Conservation (phyloP, 2,113 vertebrate species). For the Stigmatopora nigra region DNA sequence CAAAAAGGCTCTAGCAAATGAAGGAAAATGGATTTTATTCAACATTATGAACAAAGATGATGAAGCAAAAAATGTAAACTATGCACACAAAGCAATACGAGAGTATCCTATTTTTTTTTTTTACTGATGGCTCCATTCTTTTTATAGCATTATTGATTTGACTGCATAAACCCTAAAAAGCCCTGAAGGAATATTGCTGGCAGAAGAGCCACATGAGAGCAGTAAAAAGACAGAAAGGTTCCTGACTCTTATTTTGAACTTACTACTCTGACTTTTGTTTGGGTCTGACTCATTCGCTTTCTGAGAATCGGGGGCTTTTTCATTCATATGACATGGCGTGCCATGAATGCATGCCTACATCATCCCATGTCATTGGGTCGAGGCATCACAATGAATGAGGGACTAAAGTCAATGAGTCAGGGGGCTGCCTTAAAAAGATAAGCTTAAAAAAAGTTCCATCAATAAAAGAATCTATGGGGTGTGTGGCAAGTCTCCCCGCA, state of each 20-base stretch:
- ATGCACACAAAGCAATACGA: slow-evolving; percentile 8
- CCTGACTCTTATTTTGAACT: slow-evolving; percentile 3
- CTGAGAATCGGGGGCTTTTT: background rate
- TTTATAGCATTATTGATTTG: slow-evolving; percentile 41
- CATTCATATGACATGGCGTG: background rate
- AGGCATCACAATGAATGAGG: background rate
- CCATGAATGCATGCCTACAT: background rate
- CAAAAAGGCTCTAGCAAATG: slow-evolving; percentile 9
- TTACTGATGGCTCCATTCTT: slow-evolving; percentile 17
- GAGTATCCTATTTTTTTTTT: slow-evolving; percentile 17
- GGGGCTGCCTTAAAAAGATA: slow-evolving; percentile 11
- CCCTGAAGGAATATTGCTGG: slow-evolving; percentile 20
- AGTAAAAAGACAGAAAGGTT: slow-evolving; percentile 7
- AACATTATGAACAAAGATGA: background rate
- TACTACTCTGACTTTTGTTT: background rate
- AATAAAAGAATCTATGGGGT: background rate
- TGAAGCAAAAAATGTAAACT: background rate
- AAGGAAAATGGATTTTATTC: slow-evolving; percentile 10
- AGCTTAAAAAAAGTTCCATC: slow-evolving; percentile 11
- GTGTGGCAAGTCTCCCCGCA: background rate
- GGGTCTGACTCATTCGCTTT: slow-evolving; percentile 2
- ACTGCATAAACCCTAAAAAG: slow-evolving; percentile 46
- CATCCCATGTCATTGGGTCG: background rate
- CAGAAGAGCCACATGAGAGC: slow-evolving; percentile 8
- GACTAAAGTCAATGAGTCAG: slow-evolving; percentile 16